Evolutionary conservation across 2,113 vertebrate genomes (phyloP).

Genomic region (Takifugu flavidus): DNA sequence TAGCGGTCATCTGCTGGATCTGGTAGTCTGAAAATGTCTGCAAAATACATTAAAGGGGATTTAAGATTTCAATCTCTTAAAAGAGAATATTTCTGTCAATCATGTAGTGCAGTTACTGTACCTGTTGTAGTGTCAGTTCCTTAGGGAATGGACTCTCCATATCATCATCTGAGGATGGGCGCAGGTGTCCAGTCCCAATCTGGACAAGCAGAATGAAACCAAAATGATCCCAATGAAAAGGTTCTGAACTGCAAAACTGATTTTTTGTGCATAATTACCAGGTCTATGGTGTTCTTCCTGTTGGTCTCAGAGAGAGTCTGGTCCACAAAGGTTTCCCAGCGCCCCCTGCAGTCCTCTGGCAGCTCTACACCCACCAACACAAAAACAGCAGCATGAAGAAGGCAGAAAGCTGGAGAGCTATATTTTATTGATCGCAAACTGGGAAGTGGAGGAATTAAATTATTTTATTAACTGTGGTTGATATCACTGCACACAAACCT

Average conservation of each 20-base stretch:
- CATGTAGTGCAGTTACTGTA: slow-evolving; percentile 32
- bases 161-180: slow-evolving; percentile 92
- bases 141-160: slow-evolving; percentile 90
- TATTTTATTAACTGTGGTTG: neutral
- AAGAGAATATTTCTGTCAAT: slow-evolving; percentile 2
- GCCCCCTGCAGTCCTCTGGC: slow-evolving; percentile 88
- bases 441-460: neutral
- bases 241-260: neutral
- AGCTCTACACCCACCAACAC: slow-evolving; percentile 75
- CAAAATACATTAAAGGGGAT: slow-evolving; percentile 10
- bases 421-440: no score
- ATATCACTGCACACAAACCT: slow-evolving; percentile 75
- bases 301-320: slow-evolving; percentile 90
- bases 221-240: neutral
- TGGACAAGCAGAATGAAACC: slow-evolving; percentile 43
- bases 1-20: slow-evolving; percentile 97
- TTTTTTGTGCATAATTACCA: slow-evolving; percentile 77
- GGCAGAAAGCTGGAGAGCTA: no score
- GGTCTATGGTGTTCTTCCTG: slow-evolving; percentile 88
- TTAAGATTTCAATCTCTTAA: no score
- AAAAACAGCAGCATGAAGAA: neutral
- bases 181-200: slow-evolving; percentile 89
- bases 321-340: slow-evolving; percentile 95
- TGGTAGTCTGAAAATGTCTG: slow-evolving; percentile 98
- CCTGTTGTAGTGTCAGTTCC: slow-evolving; percentile 94